phyloP scores from a whole-genome alignment of 2,888 invertebrate genomes.

The Rhamphomyia laevipes region DNA sequence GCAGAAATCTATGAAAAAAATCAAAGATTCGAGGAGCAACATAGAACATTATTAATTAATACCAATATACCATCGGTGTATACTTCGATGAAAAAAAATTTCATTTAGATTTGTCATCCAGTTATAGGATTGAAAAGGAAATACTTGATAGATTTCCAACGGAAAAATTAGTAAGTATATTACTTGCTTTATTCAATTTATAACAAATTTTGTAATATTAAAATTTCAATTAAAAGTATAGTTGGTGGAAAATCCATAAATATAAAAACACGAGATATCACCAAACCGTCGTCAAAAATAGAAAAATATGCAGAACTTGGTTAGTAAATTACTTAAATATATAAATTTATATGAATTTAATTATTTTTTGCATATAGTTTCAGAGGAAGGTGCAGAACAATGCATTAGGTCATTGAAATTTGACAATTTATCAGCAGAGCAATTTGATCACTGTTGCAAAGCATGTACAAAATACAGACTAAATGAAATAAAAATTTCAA shows the following conservation, averaged over 20 bases:
- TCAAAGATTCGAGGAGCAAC: constrained; percentile 16
- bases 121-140: too few species aligned
- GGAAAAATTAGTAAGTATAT: too few species aligned
- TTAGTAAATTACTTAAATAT: neutral
- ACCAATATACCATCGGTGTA: constrained; percentile 12
- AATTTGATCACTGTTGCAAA: neutral
- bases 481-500: neutral
- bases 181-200: too few species aligned
- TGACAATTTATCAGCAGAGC: neutral
- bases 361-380: too few species aligned
- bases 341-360: neutral
- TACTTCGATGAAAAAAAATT: constrained; percentile 17
- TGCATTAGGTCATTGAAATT: neutral
- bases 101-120: too few species aligned
- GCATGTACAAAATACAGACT: neutral
- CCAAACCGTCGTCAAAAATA: neutral
- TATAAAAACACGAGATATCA: neutral
- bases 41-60: constrained; percentile 13
- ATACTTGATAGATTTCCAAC: too few species aligned
- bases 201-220: too few species aligned
- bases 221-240: constrained; percentile 1
- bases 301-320: neutral
- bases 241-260: neutral
- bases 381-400: neutral
- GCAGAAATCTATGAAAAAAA: constrained; percentile 14